Evolutionary conservation across 2,113 vertebrate species (phyloP).

Genomic region (Cyanoramphus novaezelandiae): DNA sequence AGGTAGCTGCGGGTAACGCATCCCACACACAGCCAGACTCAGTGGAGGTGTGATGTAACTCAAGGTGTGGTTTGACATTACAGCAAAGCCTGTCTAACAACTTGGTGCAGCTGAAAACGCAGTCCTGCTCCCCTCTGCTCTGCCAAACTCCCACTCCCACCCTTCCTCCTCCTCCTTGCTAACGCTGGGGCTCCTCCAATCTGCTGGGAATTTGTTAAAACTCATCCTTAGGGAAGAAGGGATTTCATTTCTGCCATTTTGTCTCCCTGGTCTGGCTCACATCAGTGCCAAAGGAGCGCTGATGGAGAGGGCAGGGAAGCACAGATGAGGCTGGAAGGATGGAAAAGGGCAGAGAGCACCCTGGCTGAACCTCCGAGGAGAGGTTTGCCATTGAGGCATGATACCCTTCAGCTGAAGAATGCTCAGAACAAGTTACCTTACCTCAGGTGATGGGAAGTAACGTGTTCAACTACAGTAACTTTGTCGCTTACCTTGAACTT

Average conservation of each 20-base stretch:
- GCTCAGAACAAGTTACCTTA: not conserved
- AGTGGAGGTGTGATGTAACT: accelerated
- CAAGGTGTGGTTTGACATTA: slow-evolving; percentile 18
- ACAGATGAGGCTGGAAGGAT: not conserved
- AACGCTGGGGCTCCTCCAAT: not conserved
- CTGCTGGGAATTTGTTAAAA: not conserved
- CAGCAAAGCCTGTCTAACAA: not conserved
- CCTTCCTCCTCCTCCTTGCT: not conserved
- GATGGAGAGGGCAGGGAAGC: not conserved
- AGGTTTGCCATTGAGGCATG: not conserved
- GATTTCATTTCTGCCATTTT: not conserved
- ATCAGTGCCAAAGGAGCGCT: accelerated
- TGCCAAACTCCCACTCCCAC: not conserved
- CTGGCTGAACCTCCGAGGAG: not conserved
- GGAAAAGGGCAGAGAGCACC: not conserved
- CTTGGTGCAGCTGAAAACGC: not conserved
- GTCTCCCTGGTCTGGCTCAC: not conserved
- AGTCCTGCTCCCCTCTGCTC: not conserved
- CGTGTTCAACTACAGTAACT: not conserved
- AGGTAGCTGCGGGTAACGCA: not conserved
- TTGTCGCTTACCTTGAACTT: not conserved
- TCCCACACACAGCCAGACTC: not conserved
- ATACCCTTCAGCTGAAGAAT: not conserved
- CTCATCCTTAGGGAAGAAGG: not conserved
- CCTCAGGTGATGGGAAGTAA: not conserved